These are phyloP conservation scores for Lepidochitona cinerea DNA, from an alignment of 2,888 invertebrate genomes.

Conservation along the genomic window DNA sequence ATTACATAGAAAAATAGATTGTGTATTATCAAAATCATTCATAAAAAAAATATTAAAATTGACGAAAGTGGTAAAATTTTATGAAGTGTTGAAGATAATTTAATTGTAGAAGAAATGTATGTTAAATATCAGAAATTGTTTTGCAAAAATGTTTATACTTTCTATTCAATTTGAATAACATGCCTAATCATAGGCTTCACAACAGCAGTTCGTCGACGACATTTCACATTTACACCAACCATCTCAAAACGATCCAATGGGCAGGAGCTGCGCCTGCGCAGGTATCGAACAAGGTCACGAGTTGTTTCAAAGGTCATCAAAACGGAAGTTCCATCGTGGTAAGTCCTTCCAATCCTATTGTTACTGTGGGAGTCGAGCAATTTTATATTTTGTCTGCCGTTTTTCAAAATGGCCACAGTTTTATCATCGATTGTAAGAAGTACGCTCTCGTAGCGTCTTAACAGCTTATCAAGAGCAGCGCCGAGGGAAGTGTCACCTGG, in stretches of 20 bases:
- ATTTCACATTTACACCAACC: not conserved
- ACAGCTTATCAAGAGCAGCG: not conserved
- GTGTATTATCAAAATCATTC: no score
- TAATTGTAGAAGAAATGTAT: no score
- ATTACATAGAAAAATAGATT: no score
- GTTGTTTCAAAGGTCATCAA: not conserved
- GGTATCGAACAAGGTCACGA: not conserved
- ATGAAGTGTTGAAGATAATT: no score
- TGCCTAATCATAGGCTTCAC: not conserved
- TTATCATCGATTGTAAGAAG: not conserved
- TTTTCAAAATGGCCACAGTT: not conserved
- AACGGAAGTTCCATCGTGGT: not conserved
- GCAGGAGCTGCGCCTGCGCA: not conserved
- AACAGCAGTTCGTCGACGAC: not conserved
- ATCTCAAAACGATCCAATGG: not conserved
- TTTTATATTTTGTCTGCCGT: not conserved
- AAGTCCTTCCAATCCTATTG: not conserved
- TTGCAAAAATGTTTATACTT: no score
- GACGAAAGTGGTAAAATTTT: no score
- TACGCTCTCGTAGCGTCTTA: not conserved
- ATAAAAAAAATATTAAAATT: no score
- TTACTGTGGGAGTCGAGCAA: not conserved
- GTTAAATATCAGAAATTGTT: no score
- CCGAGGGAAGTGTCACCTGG: not conserved
- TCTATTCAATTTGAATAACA: no score